Base-by-base conservation (phyloP, 2,888 invertebrate species). In the Xylophagus ater region DNA sequence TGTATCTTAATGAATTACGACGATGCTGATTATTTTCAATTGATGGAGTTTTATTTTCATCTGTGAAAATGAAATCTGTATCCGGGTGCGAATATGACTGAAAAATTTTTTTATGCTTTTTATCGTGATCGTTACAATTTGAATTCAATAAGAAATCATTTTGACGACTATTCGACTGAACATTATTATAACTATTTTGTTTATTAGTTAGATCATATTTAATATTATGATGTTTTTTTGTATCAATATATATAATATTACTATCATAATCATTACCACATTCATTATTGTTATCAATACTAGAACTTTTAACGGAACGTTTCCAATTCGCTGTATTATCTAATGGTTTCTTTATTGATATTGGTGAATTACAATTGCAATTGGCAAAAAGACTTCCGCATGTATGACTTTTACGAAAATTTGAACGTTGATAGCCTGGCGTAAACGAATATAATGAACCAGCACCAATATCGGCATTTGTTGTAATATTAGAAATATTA, bases 381-480 rank as follows among this genome's bases (percentile, higher is more conserved):
- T 59, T 58, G 21, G 57, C 59, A 45, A 52, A 59, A n/a, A 59
- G 49, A 48, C 58, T 58, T 14, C 58, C 58, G 34, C 59, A 59
- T 32, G 58, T 59, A 45, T 59, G 58, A 41, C 56, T 55, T 32
- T 56, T 58, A 29, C 51, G 56, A 41, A 57, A 58, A 40, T 53
- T 55, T 29, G 49, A 45, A 12, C 55, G 53, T n/a, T n/a, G n/a
- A n/a, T n/a, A n/a, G n/a, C n/a, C n/a, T n/a, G n/a, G n/a, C n/a
- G n/a, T n/a, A n/a, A n/a, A n/a, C n/a, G n/a, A n/a, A n/a, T n/a
- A n/a, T n/a, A n/a, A n/a, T n/a, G n/a, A n/a, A n/a, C n/a, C n/a
- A n/a, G n/a, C n/a, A n/a, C n/a, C n/a, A n/a, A n/a, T n/a, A n/a
- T n/a, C n/a, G n/a, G n/a, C n/a, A n/a, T n/a, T n/a, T n/a, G n/a